Conservation (phyloP, 2,113 vertebrate species). For the Cyanistes caeruleus region DNA sequence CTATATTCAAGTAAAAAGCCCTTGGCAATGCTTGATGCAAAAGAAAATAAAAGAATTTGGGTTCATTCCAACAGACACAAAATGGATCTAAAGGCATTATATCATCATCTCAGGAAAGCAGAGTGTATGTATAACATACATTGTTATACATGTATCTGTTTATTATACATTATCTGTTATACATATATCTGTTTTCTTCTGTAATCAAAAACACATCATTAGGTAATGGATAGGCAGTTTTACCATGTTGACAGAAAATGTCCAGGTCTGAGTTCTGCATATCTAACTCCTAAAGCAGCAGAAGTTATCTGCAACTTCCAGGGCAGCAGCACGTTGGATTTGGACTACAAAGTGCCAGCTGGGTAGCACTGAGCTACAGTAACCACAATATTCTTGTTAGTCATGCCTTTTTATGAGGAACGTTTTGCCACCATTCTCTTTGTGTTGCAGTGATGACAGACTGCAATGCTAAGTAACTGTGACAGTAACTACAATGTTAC, state of each 20-base stretch:
- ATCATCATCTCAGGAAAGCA: background rate
- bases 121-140: background rate
- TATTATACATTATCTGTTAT: too few species aligned
- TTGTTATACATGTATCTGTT: too few species aligned
- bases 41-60: background rate
- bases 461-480: background rate
- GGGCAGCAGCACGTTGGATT: background rate
- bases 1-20: background rate
- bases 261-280: background rate
- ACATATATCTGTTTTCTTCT: background rate
- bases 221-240: background rate
- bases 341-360: background rate
- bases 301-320: background rate
- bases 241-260: background rate
- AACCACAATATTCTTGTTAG: background rate
- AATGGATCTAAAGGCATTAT: background rate
- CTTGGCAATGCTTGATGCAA: background rate
- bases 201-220: background rate
- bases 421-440: background rate
- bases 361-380: background rate
- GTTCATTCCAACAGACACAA: background rate
- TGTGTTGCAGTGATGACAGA: background rate
- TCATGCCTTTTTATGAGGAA: background rate
- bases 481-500: background rate
- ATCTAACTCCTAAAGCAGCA: background rate